phyloP scores from a whole-genome alignment of 2,113 vertebrate genomes.

The Ciconia boyciana region DNA sequence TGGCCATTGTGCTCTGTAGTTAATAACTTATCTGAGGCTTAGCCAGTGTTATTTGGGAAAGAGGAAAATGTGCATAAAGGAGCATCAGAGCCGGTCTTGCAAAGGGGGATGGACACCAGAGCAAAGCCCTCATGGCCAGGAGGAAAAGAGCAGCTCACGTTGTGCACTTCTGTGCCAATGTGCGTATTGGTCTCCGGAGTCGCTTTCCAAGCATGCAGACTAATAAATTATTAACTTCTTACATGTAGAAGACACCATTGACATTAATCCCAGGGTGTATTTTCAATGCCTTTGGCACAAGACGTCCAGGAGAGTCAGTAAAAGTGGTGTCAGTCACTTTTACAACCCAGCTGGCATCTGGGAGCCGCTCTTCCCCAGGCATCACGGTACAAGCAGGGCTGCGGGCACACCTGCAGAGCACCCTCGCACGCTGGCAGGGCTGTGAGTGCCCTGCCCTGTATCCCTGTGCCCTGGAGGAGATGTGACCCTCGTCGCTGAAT shows the following conservation, averaged over 20 bases:
- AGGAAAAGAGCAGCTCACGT: neutral
- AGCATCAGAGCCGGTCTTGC: rapidly evolving
- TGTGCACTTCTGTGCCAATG: rapidly evolving
- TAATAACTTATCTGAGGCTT: neutral
- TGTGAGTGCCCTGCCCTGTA: neutral
- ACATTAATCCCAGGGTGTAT: neutral
- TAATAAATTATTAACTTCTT: neutral
- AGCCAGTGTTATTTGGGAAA: neutral
- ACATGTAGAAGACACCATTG: neutral
- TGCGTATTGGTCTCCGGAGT: rapidly evolving
- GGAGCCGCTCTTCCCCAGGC: rapidly evolving
- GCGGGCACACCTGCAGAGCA: neutral
- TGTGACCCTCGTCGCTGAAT: rapidly evolving
- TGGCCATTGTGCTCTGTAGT: neutral
- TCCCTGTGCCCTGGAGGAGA: neutral
- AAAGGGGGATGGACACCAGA: neutral
- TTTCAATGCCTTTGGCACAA: neutral
- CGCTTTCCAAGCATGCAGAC: rapidly evolving
- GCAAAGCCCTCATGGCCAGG: rapidly evolving
- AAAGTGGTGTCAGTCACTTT: neutral
- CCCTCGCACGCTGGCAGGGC: rapidly evolving
- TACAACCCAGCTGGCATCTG: rapidly evolving
- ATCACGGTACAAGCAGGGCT: neutral
- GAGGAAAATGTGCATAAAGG: neutral
- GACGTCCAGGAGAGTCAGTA: neutral